These are phyloP conservation scores for Rhagologus leucostigma DNA, from an alignment of 2,113 vertebrate genomes.

Conservation along the genomic window DNA sequence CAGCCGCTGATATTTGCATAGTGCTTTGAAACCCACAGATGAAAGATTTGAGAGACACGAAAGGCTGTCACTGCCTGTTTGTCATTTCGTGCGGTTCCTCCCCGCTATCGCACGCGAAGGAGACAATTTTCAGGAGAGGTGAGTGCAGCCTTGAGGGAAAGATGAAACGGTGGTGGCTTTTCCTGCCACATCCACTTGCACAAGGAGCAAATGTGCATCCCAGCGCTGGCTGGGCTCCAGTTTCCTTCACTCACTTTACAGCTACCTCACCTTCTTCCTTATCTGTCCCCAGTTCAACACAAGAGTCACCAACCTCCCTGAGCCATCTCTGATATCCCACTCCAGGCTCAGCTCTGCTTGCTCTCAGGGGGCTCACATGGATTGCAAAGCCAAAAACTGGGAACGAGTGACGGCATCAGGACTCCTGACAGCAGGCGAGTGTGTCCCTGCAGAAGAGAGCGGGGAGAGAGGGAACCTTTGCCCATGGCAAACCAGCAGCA, in stretches of 20 bases:
- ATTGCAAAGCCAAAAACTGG: neutral
- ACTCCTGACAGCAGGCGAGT: neutral
- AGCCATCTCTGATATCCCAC: neutral
- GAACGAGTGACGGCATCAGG: accelerated
- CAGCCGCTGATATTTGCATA: neutral
- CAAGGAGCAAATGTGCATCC: neutral
- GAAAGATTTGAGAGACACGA: neutral
- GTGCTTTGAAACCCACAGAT: neutral
- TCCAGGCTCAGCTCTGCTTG: neutral
- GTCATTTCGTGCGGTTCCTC: neutral
- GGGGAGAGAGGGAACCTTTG: neutral
- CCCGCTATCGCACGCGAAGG: neutral
- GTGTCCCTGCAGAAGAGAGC: neutral
- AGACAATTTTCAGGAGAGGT: neutral
- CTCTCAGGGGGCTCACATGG: neutral
- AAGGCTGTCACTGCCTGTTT: neutral
- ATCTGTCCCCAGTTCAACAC: neutral
- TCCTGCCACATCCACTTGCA: neutral
- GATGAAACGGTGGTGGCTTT: accelerated
- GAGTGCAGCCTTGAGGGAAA: neutral
- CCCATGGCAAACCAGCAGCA: neutral
- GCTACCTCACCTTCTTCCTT: neutral
- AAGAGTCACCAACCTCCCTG: neutral
- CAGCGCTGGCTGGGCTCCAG: neutral
- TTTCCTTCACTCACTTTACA: neutral